Conservation (phyloP, 2,113 vertebrate genomes). For the Rhea pennata region DNA sequence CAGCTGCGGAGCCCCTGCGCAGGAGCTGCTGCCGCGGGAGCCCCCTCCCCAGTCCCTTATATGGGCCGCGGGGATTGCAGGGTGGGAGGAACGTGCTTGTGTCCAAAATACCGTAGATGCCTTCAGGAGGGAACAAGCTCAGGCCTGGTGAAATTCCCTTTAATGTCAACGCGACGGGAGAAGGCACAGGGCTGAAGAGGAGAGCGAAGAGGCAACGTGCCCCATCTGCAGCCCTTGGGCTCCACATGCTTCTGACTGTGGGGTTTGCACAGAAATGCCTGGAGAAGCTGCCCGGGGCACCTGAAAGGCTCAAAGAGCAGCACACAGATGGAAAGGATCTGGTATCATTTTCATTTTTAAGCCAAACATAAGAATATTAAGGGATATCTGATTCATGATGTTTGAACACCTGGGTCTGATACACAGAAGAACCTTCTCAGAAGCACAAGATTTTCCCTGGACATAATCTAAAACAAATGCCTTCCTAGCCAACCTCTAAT, state of each 20-base stretch:
- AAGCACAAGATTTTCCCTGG: neutral
- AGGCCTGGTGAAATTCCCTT: neutral
- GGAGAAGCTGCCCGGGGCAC: neutral
- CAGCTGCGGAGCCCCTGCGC: neutral
- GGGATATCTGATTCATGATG: neutral
- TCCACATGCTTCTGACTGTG: neutral
- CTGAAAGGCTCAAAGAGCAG: neutral
- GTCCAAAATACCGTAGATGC: neutral
- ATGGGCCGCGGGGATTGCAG: accelerated
- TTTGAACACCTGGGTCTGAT: conserved; percentile 24
- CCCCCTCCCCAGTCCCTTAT: neutral
- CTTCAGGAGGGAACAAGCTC: conserved; percentile 12
- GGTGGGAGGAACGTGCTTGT: neutral
- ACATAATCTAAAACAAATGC: conserved; percentile 8
- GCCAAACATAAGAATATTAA: conserved; percentile 7
- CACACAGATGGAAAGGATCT: neutral
- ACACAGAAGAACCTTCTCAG: neutral
- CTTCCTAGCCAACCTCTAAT: neutral
- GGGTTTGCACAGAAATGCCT: neutral
- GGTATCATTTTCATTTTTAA: neutral
- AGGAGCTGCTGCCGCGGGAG: neutral
- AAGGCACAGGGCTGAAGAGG: neutral
- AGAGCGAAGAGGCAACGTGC: neutral
- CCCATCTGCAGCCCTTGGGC: neutral
- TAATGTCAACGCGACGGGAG: neutral